Percentiles rank a stretch among this genome's conserved stretches.
These are phyloP conservation scores for Ancistrus triradiatus DNA, from an alignment of 2,113 vertebrate species.

Conservation along the genomic window DNA sequence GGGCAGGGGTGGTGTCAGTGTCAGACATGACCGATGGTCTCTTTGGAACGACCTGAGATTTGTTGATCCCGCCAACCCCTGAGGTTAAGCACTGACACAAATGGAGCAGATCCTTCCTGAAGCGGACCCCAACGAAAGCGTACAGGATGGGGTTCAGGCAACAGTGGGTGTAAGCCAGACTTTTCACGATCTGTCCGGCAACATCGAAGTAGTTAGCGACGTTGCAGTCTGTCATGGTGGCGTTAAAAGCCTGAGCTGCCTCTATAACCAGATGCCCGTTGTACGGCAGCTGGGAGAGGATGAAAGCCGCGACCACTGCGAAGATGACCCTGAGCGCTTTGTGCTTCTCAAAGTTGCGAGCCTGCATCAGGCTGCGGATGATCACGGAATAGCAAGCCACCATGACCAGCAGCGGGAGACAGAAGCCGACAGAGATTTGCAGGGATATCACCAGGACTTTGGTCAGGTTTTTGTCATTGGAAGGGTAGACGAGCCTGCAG, in stretches of 20 bases:
- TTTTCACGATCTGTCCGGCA: constrained; percentile 74
- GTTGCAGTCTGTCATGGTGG: constrained; percentile 59
- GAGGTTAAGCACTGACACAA: constrained; percentile 52
- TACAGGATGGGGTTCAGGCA: constrained; percentile 88
- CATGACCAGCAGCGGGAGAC: constrained; percentile 78
- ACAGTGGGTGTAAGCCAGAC: constrained; percentile 79
- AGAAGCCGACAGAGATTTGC: constrained; percentile 80
- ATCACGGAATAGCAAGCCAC: constrained; percentile 79
- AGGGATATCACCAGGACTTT: constrained; percentile 70
- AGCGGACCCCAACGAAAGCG: constrained; percentile 79
- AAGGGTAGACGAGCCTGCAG: constrained; percentile 70
- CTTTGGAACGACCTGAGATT: constrained; percentile 53
- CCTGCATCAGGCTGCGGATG: constrained; percentile 76
- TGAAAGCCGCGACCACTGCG: constrained; percentile 73
- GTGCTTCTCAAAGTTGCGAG: constrained; percentile 81
- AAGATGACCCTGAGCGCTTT: constrained; percentile 81
- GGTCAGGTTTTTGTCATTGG: constrained; percentile 40
- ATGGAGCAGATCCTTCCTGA: constrained; percentile 72
- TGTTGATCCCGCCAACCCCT: constrained; percentile 54
- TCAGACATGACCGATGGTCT: constrained; percentile 73
- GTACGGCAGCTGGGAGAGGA: constrained; percentile 82
- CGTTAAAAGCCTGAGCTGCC: constrained; percentile 57
- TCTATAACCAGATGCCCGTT: constrained; percentile 75
- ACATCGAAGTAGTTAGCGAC: constrained; percentile 60
- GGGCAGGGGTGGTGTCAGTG: constrained; percentile 65